Percentiles rank a stretch among this genome's conserved stretches.
Evolutionary conservation across 2,113 vertebrate genomes (phyloP).

Genomic region (Tragelaphus buxtoni): DNA sequence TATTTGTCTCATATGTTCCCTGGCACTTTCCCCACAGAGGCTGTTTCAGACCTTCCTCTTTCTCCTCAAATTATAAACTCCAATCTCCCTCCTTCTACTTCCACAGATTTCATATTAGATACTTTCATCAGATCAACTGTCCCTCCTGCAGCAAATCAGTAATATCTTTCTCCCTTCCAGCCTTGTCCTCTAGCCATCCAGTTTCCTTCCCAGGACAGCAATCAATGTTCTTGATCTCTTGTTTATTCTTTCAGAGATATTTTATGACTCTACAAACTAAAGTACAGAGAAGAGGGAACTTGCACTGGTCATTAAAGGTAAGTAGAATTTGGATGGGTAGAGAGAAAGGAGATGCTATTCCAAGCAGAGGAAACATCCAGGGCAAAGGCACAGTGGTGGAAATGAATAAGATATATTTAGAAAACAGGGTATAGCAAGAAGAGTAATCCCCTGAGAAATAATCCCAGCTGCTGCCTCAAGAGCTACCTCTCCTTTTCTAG

Average conservation of each 20-base stretch:
- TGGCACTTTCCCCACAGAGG: background rate
- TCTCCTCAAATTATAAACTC: constrained; percentile 21
- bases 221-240: background rate
- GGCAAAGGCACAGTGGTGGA: constrained; percentile 1
- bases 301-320: background rate
- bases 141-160: background rate
- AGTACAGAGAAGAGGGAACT: background rate
- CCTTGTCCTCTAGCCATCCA: background rate
- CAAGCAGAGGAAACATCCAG: constrained; percentile 5
- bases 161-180: constrained; percentile 19
- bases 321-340: background rate
- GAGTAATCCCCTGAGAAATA: constrained; percentile 48
- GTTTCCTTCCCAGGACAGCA: constrained; percentile 13
- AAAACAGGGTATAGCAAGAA: constrained; percentile 41
- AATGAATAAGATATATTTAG: constrained; percentile 57
- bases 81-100: background rate
- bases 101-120: background rate
- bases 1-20: background rate
- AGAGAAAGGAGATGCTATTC: constrained; percentile 15
- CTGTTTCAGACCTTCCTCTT: constrained; percentile 8
- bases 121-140: constrained; percentile 34
- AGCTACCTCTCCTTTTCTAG: constrained; percentile 50
- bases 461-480: constrained; percentile 55
- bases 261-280: background rate
- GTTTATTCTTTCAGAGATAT: constrained; percentile 8